These are phyloP conservation scores for Dallia pectoralis DNA, from an alignment of 2,797 vertebrate genomes.

Conservation along the genomic window DNA sequence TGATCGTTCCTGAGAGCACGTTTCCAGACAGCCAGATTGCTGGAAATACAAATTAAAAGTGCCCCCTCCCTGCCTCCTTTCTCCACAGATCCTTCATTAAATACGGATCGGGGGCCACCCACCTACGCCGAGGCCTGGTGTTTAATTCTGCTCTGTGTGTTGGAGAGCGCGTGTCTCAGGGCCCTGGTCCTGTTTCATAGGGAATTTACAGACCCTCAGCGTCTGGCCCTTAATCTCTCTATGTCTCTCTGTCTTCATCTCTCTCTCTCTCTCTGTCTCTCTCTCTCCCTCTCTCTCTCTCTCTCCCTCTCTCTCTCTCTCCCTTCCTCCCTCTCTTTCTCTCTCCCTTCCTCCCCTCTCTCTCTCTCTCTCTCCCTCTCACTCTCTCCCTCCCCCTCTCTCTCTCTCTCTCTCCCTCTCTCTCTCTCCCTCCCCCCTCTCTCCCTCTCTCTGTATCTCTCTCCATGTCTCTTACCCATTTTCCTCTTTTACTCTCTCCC, in stretches of 20 bases:
- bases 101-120: slow-evolving; percentile 32
- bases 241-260: neutral
- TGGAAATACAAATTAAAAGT: slow-evolving; percentile 28
- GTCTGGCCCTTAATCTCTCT: neutral
- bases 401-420: slow-evolving; percentile 3
- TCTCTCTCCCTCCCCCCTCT: slow-evolving; percentile 18
- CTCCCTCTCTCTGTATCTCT: neutral
- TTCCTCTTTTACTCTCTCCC: neutral
- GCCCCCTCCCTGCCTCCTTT: slow-evolving; percentile 5
- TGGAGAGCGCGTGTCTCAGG: slow-evolving; percentile 26
- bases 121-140: slow-evolving; percentile 5
- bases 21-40: slow-evolving; percentile 10
- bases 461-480: neutral
- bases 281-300: neutral
- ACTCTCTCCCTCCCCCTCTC: slow-evolving; percentile 20
- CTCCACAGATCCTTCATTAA: slow-evolving; percentile 28
- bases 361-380: neutral
- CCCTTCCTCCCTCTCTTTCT: slow-evolving; percentile 4
- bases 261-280: neutral
- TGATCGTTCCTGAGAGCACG: slow-evolving; percentile 1
- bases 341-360: neutral
- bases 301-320: neutral
- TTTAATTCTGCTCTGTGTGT: slow-evolving; percentile 12
- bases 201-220: slow-evolving; percentile 2
- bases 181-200: neutral